Base-by-base conservation (phyloP, 2,797 vertebrate genomes). In the Florisuga fusca region DNA sequence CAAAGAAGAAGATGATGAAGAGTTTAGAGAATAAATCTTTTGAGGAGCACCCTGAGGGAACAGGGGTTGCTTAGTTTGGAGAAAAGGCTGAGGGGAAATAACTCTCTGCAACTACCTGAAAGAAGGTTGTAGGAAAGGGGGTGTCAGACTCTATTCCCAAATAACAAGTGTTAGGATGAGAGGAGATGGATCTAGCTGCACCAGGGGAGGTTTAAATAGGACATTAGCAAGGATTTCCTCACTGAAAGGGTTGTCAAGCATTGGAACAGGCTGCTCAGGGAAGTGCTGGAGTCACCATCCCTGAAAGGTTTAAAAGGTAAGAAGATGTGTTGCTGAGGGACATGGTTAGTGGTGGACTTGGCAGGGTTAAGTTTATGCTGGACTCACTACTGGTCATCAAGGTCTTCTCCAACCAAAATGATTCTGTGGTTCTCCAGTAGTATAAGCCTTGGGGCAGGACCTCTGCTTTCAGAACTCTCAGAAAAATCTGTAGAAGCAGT, bases 391-490 rank as follows among this genome's bases (percentile, higher is more conserved):
- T 22, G 6, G 17, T 43, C 62, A 46, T 5, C 6, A 33, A 55
- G 26, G 1, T 11, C 36, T 21, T 61, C 58, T 25, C 68, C 74
- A 48, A 9, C 15, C 23, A 13, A 54, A 45, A 6, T 0, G 0
- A 29, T 7, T 6, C 51, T 1, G 0, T 4, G 15, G 5, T 2
- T 46, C 50, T 1, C 0, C 0, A 18, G 21, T 11, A 27, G 41
- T 50, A 10, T 15, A 23, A 46, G 9, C 23, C n/a, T 34, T 27
- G 89, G 73, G 69, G 22, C 53, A 22, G 53, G 21, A 55, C 6
- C 2, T 3, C 1, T 4, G 4, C 8, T 69, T 10, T 13, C 4
- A 34, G 12, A 27, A 16, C n/a, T 57, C 34, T 46, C 50, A 5
- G 21, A 29, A 53, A 43, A 9, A 0, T 1, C 48, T 6, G 27